These are phyloP conservation scores for Tympanuchus pallidicinctus DNA, from an alignment of 2,113 vertebrate genomes.

Conservation along the genomic window DNA sequence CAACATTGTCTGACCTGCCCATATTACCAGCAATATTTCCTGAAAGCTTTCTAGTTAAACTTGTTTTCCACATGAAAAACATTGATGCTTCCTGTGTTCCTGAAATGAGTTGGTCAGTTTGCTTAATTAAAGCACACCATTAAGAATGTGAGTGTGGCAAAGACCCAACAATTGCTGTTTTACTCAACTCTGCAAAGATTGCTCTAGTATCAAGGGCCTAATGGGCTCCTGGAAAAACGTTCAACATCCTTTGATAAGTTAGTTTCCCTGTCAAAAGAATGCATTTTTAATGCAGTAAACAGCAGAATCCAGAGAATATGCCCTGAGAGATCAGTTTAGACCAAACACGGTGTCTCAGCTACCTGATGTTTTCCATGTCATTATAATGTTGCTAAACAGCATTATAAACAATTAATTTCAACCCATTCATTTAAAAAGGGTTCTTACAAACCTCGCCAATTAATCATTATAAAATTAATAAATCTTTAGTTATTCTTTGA, in stretches of 20 bases:
- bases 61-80: slow-evolving; percentile 16
- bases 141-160: neutral
- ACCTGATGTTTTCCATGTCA: neutral
- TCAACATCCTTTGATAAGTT: neutral
- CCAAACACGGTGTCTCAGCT: neutral
- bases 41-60: slow-evolving; percentile 32
- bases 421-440: neutral
- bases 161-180: neutral
- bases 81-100: neutral
- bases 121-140: neutral
- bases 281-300: neutral
- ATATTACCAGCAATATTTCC: neutral
- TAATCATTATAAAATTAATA: neutral
- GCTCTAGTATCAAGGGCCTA: neutral
- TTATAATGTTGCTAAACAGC: neutral
- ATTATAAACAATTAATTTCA: neutral
- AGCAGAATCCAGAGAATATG: neutral
- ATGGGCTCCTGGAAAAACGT: neutral
- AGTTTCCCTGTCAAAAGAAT: neutral
- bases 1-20: neutral
- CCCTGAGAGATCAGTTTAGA: neutral
- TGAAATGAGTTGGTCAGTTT: neutral
- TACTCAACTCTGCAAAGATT: neutral
- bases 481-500: neutral
- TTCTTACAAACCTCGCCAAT: neutral